A percentile compares a stretch with the other conserved stretches of the same genome.
Evolutionary conservation across 2,888 invertebrate species (phyloP).

Genomic region (Xanthostigma xanthostigma): DNA sequence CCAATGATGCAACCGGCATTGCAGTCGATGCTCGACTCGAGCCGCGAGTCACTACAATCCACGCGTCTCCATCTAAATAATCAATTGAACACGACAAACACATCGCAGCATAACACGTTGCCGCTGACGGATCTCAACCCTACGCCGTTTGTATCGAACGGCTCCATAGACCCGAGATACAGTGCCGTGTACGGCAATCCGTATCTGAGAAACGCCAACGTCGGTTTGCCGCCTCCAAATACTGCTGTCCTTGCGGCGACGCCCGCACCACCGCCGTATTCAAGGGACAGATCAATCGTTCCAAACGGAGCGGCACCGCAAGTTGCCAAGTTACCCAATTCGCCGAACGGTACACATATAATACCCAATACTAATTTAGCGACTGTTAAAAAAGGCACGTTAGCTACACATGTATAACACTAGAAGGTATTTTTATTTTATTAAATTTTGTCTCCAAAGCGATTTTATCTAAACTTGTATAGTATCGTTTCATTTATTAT

Average conservation of each 20-base stretch:
- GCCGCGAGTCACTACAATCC: conserved; percentile 27
- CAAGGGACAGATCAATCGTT: conserved; percentile 61
- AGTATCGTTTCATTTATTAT: too few species aligned
- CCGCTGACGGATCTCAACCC: conserved; percentile 15
- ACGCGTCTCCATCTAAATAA: conserved; percentile 28
- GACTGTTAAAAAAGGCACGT: conserved; percentile 43
- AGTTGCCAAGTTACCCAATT: conserved; percentile 32
- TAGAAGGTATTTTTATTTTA: neutral
- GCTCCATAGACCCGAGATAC: conserved; percentile 63
- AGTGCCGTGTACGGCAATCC: conserved; percentile 85
- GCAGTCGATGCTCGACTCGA: conserved; percentile 33
- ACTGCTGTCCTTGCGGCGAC: conserved; percentile 37
- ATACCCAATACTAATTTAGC: conserved; percentile 39
- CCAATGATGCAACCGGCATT: conserved; percentile 39
- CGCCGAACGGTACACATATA: conserved; percentile 36
- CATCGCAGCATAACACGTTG: conserved; percentile 23
- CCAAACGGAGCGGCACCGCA: conserved; percentile 35
- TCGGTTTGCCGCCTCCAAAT: conserved; percentile 42
- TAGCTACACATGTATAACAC: conserved; percentile 50
- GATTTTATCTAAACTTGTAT: too few species aligned
- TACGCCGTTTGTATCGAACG: conserved; percentile 6
- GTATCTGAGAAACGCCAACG: conserved; percentile 57
- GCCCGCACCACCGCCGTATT: conserved; percentile 57
- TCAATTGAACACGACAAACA: conserved; percentile 16
- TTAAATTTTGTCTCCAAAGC: too few species aligned